Evolutionary conservation across 2,888 invertebrate species (phyloP), one percentile per base, ranked within the genome.

Genomic region (Eupithecia subfuscata): DNA sequence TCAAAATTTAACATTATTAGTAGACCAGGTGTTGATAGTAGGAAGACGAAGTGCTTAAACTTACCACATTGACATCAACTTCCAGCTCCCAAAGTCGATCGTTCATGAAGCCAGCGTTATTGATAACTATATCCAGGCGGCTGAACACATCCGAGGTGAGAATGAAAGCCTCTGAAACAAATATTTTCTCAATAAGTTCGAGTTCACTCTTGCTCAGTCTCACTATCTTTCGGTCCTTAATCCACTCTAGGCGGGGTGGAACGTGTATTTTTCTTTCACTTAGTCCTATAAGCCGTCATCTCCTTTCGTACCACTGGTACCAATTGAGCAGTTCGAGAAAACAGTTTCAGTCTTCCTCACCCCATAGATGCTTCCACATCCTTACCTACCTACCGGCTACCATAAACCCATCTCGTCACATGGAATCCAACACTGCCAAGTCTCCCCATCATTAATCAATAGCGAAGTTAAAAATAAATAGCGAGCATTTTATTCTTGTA

Each of bases 101-200:
- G 87, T 97, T 97, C 96, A 97, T 96, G 63, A 97, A 96, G 6
- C 97, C 97, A 14, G 97, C 97, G 89, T 97, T 97, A 90, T 97
- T 97, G 79, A 97, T 96, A 18, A 97, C 97, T 79, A 97, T 97
- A 87, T 97, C 97, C 81, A 97, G 92, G 68, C 96, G 95, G 70
- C 97, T 97, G 83, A 97, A 96, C 80, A 96, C 96, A 43, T 97
- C 95, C 84, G 97, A 95, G 40, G 97, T 97, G 86, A 96, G 96
- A 87, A 96, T 96, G 86, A 97, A 97, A 25, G 97, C 96, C 92
- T 97, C 97, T 97, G 92, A 43, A 94, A 94, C 71, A 40, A 60
- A 67, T 52, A 22, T n/a, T 56, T 56, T 56, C 9, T 52, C 52
- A n/a, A n/a, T 14, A 22, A 12, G 7, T 16, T 48, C 7, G 9